Evolutionary conservation across 2,888 invertebrate genomes (phyloP), one percentile per base, ranked within the genome.

Genomic region (Chrysomela aeneicollis): DNA sequence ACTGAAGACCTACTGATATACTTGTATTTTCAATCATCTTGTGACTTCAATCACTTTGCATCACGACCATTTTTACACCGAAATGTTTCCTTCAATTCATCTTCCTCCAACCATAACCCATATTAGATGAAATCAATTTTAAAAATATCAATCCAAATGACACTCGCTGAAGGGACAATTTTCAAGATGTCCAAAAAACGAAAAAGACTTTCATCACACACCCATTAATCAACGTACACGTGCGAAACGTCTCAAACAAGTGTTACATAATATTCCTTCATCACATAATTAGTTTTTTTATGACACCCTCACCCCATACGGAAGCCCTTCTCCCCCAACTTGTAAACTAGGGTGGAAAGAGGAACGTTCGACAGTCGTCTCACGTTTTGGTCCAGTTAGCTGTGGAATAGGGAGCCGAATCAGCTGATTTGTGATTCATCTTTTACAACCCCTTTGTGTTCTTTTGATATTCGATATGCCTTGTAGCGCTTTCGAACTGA

Each of bases 361-460:
- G 68, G 71, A 74, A 75, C 73, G 75, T 78, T 79, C 77, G 77
- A 76, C 76, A 80, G 76, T 77, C 79, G 72, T 64, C 72, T 73
- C 80, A 81, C 80, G 81, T 78, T 79, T 78, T 79, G 79, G 79
- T 80, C 79, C 79, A 80, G 79, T 80, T 79, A 79, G 74, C 74
- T 75, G 73, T 71, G 68, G 68, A 69, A 68, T 70, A 68, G 70
- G 73, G 69, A 71, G 72, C 71, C 72, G 71, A 77, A 79, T 79
- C 80, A 80, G 79, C 79, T 81, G 80, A 78, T 78, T 78, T 77
- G 74, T 77, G 77, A 78, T 67, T 70, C 71, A 73, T 71, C 72
- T 73, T 68, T 62, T 61, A 59, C 61, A 64, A 64, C 67, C 67
- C 61, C 60, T 46, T 57, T 54, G 61, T 65, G 65, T 67, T 58